Conservation (phyloP, 2,113 vertebrate species). For the Alosa alosa region DNA sequence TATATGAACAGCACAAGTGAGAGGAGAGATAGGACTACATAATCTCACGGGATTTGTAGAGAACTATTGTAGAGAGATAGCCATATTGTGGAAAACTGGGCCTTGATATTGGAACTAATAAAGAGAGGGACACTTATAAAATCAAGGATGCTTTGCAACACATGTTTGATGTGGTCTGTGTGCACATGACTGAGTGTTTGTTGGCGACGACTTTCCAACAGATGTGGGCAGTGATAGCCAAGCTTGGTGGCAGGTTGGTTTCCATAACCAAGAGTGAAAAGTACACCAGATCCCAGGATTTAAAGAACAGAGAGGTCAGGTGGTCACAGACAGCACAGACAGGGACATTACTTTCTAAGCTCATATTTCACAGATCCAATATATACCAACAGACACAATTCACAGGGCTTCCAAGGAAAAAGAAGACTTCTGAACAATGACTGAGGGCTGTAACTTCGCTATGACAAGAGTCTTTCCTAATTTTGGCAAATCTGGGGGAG, state of each 20-base stretch:
- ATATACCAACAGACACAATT: neutral
- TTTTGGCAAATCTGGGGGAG: neutral
- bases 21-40: too few species aligned
- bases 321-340: conserved; percentile 35
- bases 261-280: neutral
- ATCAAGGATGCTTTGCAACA: too few species aligned
- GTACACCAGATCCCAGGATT: neutral
- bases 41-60: too few species aligned
- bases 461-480: neutral
- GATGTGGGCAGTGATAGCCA: neutral
- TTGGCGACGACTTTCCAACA: neutral
- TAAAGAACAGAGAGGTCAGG: neutral
- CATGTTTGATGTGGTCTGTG: too few species aligned
- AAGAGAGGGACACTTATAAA: too few species aligned
- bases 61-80: too few species aligned
- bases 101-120: too few species aligned
- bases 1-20: too few species aligned
- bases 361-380: neutral
- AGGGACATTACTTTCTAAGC: conserved; percentile 53
- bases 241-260: neutral
- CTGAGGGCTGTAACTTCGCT: neutral
- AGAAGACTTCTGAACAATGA: neutral
- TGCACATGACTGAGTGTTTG: neutral
- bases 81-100: too few species aligned
- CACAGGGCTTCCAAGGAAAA: neutral